Evolutionary conservation across 2,888 invertebrate genomes (phyloP).

Genomic region (Thera obeliscata): DNA sequence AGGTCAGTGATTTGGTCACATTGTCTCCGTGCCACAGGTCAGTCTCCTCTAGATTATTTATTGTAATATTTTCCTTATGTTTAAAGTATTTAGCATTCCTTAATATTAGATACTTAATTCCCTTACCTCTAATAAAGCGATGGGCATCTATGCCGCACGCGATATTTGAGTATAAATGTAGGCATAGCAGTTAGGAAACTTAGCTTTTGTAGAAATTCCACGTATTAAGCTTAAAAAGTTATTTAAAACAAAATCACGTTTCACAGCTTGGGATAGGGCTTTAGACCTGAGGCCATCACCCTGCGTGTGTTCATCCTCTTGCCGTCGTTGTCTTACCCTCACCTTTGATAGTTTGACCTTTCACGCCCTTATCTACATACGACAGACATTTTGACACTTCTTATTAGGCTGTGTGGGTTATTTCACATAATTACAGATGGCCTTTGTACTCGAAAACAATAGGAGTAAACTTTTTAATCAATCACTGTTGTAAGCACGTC

Average conservation of each 20-base stretch:
- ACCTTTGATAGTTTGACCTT: conserved; percentile 31
- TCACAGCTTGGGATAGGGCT: background rate
- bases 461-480: conserved; percentile 75
- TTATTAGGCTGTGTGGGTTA: conserved; percentile 52
- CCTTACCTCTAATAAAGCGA: background rate
- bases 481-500: conserved; percentile 61
- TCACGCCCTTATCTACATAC: conserved; percentile 39
- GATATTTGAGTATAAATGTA: background rate
- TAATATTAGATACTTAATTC: background rate
- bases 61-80: background rate
- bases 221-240: background rate
- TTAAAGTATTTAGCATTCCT: background rate
- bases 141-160: background rate
- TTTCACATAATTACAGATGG: conserved; percentile 64
- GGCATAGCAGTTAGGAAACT: background rate
- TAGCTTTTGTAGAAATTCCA: background rate
- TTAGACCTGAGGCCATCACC: conserved; percentile 11
- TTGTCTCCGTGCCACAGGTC: conserved; percentile 31
- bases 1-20: conserved; percentile 44
- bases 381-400: conserved; percentile 49
- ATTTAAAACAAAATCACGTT: background rate
- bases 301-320: conserved; percentile 8
- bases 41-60: conserved; percentile 18
- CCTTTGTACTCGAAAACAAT: conserved; percentile 69
- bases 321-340: conserved; percentile 7